Conservation (phyloP, 2,888 invertebrate species). For the Zaprionus obscuricornis region DNA sequence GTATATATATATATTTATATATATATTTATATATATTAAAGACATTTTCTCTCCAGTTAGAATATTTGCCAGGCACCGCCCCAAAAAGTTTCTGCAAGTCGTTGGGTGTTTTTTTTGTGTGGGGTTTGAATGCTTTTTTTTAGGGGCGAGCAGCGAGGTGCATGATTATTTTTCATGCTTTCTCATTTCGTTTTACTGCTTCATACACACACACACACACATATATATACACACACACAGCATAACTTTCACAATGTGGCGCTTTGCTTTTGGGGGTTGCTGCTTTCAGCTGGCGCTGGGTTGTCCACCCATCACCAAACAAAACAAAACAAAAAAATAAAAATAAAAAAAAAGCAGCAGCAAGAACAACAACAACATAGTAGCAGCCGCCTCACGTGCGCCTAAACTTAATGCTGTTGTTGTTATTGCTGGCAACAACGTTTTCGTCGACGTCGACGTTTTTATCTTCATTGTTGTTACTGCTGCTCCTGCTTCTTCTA, state of each 20-base stretch:
- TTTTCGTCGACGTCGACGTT: constrained; percentile 13
- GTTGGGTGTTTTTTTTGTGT: too few relatives aligned
- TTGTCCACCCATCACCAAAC: constrained; percentile 27
- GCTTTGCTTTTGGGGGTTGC: constrained; percentile 61
- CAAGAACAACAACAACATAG: neutral
- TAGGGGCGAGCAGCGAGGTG: constrained; percentile 13
- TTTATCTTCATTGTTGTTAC: constrained; percentile 30
- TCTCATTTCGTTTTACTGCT: constrained; percentile 72
- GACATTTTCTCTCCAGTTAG: constrained; percentile 53
- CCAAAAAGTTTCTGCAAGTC: constrained; percentile 57
- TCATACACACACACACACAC: constrained; percentile 21
- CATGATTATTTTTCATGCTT: constrained; percentile 74
- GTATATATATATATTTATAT: constrained; percentile 2
- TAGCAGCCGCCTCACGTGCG: constrained; percentile 61
- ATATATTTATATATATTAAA: constrained; percentile 36
- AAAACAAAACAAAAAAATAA: constrained; percentile 3
- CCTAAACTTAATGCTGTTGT: constrained; percentile 41
- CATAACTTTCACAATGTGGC: constrained; percentile 66
- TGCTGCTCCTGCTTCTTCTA: constrained; percentile 21
- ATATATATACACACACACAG: constrained; percentile 25
- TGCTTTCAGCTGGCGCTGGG: constrained; percentile 31
- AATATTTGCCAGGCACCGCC: constrained; percentile 71
- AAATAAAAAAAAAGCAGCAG: constrained; percentile 19
- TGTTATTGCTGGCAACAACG: constrained; percentile 19
- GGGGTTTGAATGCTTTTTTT: too few relatives aligned